A percentile compares a stretch with the other conserved stretches of the same genome.
phyloP scores from a whole-genome alignment of 2,888 invertebrate genomes.

The Rhimphoctona megacephalus region DNA sequence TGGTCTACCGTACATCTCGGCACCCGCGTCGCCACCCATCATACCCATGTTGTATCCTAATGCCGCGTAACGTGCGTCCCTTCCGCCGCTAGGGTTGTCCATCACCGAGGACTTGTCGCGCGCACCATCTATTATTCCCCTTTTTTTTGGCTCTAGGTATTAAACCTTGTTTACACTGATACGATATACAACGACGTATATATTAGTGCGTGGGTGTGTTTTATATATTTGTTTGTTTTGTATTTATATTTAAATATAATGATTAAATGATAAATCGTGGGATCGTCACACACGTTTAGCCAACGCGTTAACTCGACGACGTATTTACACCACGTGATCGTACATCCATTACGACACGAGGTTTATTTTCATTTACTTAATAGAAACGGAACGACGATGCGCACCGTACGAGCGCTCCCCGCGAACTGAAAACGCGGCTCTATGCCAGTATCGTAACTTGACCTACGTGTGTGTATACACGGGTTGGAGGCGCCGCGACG shows the following conservation, averaged over 20 bases:
- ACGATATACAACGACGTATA: not conserved
- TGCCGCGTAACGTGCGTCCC: constrained; percentile 94
- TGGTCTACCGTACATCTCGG: constrained; percentile 90
- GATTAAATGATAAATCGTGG: not conserved
- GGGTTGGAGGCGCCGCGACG: constrained; percentile 72
- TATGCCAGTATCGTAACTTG: constrained; percentile 84
- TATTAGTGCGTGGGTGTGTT: not conserved
- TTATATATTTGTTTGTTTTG: constrained; percentile 86
- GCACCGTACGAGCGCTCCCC: constrained; percentile 81
- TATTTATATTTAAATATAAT: constrained; percentile 70
- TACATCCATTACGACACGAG: constrained; percentile 77
- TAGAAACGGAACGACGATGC: constrained; percentile 74
- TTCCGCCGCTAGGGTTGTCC: constrained; percentile 95
- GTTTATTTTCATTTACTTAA: constrained; percentile 26
- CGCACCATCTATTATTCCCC: constrained; percentile 80
- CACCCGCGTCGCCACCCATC: constrained; percentile 91
- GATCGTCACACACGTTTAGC: constrained; percentile 80
- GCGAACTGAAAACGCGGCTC: constrained; percentile 79
- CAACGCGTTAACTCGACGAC: constrained; percentile 85
- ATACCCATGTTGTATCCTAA: constrained; percentile 95
- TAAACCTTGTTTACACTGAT: constrained; percentile 28
- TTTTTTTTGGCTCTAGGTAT: constrained; percentile 59
- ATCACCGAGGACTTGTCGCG: constrained; percentile 85
- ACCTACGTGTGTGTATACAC: constrained; percentile 80
- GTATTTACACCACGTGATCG: constrained; percentile 81